Base-by-base conservation (phyloP, 2,888 invertebrate genomes). In the Drosophila colorata region DNA sequence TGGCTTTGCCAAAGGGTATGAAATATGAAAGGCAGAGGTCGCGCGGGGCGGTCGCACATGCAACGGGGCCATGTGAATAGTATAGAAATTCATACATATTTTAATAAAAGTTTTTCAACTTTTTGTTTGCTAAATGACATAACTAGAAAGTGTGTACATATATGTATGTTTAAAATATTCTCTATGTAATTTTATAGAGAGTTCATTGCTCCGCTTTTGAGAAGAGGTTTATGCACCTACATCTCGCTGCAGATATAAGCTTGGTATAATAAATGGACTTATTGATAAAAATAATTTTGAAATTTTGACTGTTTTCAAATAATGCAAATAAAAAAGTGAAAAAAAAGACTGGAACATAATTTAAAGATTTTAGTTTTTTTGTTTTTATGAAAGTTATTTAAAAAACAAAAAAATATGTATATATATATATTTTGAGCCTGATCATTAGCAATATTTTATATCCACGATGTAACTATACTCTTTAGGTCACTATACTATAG, bases 141-240 rank as follows among this genome's bases (percentile, higher is more conserved):
- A 66, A 70, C 63, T 48, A 53, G 68, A 58, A 65, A 58, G 59
- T 69, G n/a, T 4, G 55, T 35, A 40, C n/a, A n/a, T n/a, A n/a
- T n/a, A n/a, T n/a, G n/a, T 28, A 35, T 7, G 13, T 11, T 31
- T 13, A 14, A 46, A 67, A 14, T 44, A 18, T 49, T 11, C 18
- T 3, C 25, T 46, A 25, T 20, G 4, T n/a, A 2, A 23, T n/a
- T n/a, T n/a, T n/a, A n/a, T n/a, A n/a, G 7, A 7, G 8, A 64
- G 73, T 69, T 74, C 52, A 52, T 64, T 74, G 69, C 35, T 23
- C 55, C 4, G 41, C 11, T 40, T 31, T 31, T 23, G 43, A n/a
- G 8, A 16, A 38, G 0, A 38, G 9, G 0, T 38, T 9, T 28
- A 9, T 28, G 28, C 28, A 28, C 8, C 25, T 28, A 7, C 7